A percentile compares a stretch with the other conserved stretches of the same genome.
Evolutionary conservation across 2,888 invertebrate genomes (phyloP).

Genomic region (Tenthredo scrophulariae): DNA sequence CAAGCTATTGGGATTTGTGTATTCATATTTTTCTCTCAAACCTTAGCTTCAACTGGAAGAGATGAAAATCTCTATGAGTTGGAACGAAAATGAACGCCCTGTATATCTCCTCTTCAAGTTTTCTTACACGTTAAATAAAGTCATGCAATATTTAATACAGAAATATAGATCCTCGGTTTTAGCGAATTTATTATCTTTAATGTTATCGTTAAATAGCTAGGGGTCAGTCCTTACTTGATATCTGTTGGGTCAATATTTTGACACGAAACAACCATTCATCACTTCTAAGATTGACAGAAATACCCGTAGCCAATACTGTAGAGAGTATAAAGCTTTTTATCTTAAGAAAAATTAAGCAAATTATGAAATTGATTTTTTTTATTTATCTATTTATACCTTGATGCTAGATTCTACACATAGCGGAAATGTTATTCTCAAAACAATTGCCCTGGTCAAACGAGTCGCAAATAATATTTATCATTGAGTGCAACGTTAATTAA

Average conservation of each 20-base stretch:
- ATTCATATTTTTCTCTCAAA: neutral
- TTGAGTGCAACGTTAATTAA: conserved; percentile 24
- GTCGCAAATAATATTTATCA: conserved; percentile 11
- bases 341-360: neutral
- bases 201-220: neutral
- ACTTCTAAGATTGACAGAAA: neutral
- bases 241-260: neutral
- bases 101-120: neutral
- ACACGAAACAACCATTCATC: neutral
- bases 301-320: neutral
- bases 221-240: conserved; percentile 7
- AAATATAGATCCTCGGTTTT: neutral
- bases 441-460: neutral
- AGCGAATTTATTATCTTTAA: neutral
- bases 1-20: neutral
- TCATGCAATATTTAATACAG: neutral
- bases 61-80: neutral
- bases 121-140: neutral
- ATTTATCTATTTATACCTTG: neutral
- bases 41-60: neutral
- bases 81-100: neutral
- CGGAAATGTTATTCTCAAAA: neutral
- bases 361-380: neutral
- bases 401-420: neutral
- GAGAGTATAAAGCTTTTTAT: neutral